Conservation (phyloP, 2,888 invertebrate genomes). For the Brenthis ino region DNA sequence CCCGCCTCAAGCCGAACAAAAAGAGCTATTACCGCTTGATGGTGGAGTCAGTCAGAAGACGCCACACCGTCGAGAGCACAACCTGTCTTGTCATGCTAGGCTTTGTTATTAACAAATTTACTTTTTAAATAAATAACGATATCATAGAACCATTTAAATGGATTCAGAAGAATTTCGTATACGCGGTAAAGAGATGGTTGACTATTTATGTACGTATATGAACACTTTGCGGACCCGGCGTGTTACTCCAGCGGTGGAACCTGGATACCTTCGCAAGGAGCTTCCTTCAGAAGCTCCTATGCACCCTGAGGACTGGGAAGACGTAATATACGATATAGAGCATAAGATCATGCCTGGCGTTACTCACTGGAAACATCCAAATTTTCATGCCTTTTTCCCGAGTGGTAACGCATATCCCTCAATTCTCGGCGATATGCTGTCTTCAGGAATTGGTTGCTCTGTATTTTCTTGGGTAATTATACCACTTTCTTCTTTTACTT, state of each 20-base stretch:
- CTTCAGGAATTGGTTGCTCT: constrained; percentile 97
- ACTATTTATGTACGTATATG: constrained; percentile 96
- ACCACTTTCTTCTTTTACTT: too few relatives aligned
- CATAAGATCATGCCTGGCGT: constrained; percentile 96
- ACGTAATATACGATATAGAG: constrained; percentile 95
- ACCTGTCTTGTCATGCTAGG: constrained; percentile 33
- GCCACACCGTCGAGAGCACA: constrained; percentile 71
- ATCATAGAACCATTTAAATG: constrained; percentile 77
- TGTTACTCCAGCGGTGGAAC: constrained; percentile 95
- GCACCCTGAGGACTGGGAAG: constrained; percentile 92
- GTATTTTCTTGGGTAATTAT: constrained; percentile 97
- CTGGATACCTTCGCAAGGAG: constrained; percentile 92
- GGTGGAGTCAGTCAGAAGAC: constrained; percentile 72
- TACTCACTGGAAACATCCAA: constrained; percentile 99
- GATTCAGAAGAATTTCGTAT: constrained; percentile 93
- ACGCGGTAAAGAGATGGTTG: constrained; percentile 96
- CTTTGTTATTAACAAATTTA: neutral
- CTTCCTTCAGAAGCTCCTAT: constrained; percentile 91
- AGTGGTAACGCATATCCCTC: constrained; percentile 98
- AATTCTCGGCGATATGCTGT: constrained; percentile 98
- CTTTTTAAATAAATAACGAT: constrained; percentile 8
- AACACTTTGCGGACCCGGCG: constrained; percentile 89
- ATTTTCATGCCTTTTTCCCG: constrained; percentile 99
- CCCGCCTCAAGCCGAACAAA: too few relatives aligned
- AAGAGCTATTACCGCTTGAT: constrained; percentile 47